phyloP scores from a whole-genome alignment of 30 jellyfish, hydroid and myxozoan genomes.

The Chrysaora quinquecirrha region DNA sequence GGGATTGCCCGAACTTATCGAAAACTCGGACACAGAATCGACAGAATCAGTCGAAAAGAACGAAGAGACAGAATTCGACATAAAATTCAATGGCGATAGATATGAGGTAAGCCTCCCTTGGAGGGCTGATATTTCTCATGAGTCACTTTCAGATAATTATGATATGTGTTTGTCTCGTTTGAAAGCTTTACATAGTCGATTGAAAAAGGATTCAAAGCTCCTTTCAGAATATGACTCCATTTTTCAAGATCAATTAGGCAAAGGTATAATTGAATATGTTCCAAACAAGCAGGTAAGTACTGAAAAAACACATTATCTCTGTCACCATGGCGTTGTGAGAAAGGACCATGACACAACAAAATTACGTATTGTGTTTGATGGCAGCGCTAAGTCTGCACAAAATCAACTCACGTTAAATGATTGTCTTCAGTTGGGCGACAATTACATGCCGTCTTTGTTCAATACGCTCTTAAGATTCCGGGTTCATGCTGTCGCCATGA shows the following conservation, averaged over 20 bases:
- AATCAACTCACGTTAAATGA: conserved; percentile 44
- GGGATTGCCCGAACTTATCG: conserved; percentile 20
- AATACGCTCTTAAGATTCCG: conserved; percentile 65
- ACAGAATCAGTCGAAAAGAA: not conserved
- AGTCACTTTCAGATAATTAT: conserved; percentile 9
- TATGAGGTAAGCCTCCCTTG: conserved; percentile 67
- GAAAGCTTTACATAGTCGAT: conserved; percentile 10
- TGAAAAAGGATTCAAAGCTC: conserved; percentile 15
- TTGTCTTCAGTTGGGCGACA: conserved; percentile 27
- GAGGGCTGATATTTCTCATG: conserved; percentile 19
- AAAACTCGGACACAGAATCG: conserved; percentile 10
- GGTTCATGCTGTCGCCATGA: conserved; percentile 33
- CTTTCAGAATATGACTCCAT: conserved; percentile 26
- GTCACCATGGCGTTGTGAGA: conserved; percentile 57
- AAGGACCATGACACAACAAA: conserved; percentile 43
- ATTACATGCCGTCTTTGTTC: conserved; percentile 48
- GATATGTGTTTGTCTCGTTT: conserved; percentile 19
- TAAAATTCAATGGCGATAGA: conserved; percentile 1
- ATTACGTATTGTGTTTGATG: conserved; percentile 62
- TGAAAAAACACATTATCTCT: conserved; percentile 31
- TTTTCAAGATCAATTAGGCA: conserved; percentile 48
- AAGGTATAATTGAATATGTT: conserved; percentile 46
- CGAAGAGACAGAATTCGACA: conserved; percentile 11
- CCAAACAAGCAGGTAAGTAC: conserved; percentile 24
- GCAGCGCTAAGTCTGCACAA: conserved; percentile 36